Base-by-base conservation (phyloP, 2,888 invertebrate genomes). In the Leistus spinibarbis region DNA sequence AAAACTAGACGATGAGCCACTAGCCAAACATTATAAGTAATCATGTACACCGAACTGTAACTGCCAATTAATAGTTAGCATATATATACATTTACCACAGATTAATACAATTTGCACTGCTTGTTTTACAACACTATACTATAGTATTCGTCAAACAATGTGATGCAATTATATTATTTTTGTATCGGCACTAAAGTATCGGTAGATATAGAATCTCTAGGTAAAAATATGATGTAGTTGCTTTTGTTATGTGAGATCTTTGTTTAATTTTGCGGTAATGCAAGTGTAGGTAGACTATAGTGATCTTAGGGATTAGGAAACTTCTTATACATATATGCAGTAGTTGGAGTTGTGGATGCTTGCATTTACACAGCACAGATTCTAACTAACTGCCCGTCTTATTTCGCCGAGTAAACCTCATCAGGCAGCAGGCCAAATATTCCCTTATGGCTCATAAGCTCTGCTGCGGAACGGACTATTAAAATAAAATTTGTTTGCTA, bases 1-100 rank as follows among this genome's bases (percentile, higher is more conserved):
- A 10, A 40, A n/a, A n/a, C n/a, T n/a, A n/a, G n/a, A n/a, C 2
- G 60, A 60, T 19, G 17, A 60, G 17, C 3, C 16, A 16, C 60
- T 60, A 60, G 60, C 60, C 54, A 67, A 54, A 67, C 67, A 67
- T 20, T 17, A 24, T 56, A 23, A 56, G 24, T 69, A 69, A 69
- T 69, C 24, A 69, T 57, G 22, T 69, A 54, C 69, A 5, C 17
- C 22, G 10, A 19, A 17, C 22, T 17, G 66, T 72, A 72, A 72
- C 57, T 66, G 72, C 27, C 66, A 72, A 72, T 72, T 72, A 72
- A 72, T 72, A 64, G 65, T 56, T 65, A 65, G 66, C 56, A 72
- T 40, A 40, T 40, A 4, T 13, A 7, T 72, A 66, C 71, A 64
- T 64, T 64, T 64, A 66, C 56, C 65, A 66, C 72, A 72, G 4